A percentile compares a stretch with the other conserved stretches of the same genome.
phyloP scores from a whole-genome alignment of 2,113 vertebrate genomes.

The Heliornis fulica region DNA sequence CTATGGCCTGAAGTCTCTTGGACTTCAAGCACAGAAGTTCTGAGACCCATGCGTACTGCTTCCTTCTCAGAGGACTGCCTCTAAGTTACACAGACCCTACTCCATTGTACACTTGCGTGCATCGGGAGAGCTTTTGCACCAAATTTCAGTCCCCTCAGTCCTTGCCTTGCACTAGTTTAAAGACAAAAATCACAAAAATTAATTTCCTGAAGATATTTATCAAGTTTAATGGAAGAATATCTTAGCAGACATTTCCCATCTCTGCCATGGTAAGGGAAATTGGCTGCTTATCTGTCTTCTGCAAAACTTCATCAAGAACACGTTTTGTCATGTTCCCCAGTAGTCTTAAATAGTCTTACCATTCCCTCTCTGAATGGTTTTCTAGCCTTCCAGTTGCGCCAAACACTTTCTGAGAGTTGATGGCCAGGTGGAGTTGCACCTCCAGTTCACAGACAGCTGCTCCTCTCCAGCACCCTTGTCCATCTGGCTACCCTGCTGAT shows the following conservation, averaged over 20 bases:
- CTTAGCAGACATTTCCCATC: neutral
- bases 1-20: neutral
- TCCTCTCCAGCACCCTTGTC: neutral
- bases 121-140: neutral
- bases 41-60: neutral
- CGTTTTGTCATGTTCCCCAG: neutral
- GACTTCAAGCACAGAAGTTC: neutral
- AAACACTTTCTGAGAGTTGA: neutral
- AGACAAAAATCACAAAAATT: neutral
- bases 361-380: neutral
- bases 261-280: neutral
- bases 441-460: neutral
- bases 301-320: neutral
- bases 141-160: neutral
- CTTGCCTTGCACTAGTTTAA: neutral
- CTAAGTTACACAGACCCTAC: accelerated
- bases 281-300: neutral
- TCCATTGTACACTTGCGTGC: neutral
- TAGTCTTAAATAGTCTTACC: neutral
- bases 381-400: neutral
- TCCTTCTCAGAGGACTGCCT: neutral
- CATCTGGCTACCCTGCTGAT: neutral
- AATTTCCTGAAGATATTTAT: neutral
- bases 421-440: neutral
- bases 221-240: neutral